A percentile compares a stretch with the other conserved stretches of the same genome.
These are phyloP conservation scores for Eutrigla gurnardus DNA, from an alignment of 2,797 vertebrate genomes.

Conservation along the genomic window DNA sequence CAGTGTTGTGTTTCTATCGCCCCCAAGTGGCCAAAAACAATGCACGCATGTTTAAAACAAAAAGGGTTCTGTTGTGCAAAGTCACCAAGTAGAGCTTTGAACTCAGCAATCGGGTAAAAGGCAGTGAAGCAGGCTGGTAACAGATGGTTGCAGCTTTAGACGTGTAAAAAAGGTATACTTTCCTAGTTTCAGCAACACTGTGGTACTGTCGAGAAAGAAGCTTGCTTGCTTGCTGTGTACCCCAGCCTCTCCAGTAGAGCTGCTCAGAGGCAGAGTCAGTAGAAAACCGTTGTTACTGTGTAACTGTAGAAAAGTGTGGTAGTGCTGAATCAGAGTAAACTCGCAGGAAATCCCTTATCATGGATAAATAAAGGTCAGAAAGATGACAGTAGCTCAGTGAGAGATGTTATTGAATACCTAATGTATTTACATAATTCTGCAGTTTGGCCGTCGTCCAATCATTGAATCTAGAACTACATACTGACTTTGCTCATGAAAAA, in stretches of 20 bases:
- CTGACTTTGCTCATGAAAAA: slow-evolving; percentile 35
- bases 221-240: background rate
- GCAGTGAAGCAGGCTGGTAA: background rate
- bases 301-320: slow-evolving; percentile 43
- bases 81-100: background rate
- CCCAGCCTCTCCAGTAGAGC: background rate
- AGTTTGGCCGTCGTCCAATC: slow-evolving; percentile 15
- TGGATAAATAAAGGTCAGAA: slow-evolving; percentile 43
- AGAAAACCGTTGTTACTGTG: slow-evolving; percentile 26
- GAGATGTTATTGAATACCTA: slow-evolving; percentile 43
- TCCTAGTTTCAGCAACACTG: background rate
- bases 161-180: background rate
- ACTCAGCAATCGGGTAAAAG: background rate
- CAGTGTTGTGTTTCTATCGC: background rate
- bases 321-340: slow-evolving; percentile 44
- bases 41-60: slow-evolving; percentile 1
- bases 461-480: slow-evolving; percentile 31
- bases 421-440: slow-evolving; percentile 39
- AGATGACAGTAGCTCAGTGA: slow-evolving; percentile 27
- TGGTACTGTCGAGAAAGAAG: background rate
- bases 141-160: slow-evolving; percentile 1
- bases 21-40: background rate
- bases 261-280: background rate
- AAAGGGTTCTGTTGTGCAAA: background rate
- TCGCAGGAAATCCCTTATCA: slow-evolving; percentile 46